Base-by-base conservation (phyloP, 2,888 invertebrate species). In the Aricia artaxerxes region DNA sequence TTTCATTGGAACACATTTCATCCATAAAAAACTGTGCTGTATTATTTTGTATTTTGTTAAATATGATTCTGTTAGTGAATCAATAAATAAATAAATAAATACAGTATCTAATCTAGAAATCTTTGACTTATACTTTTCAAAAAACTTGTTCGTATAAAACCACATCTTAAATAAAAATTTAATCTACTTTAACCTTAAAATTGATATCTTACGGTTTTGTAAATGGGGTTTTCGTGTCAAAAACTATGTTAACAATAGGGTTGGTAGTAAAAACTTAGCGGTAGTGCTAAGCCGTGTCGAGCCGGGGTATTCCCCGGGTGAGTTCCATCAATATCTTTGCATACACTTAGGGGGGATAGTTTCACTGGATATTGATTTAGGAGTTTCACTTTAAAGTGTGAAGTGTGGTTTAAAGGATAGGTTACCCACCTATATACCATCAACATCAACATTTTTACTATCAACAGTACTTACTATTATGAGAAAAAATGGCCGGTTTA, bases 281-380 rank as follows among this genome's bases (percentile, higher is more conserved):
- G 35, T 92, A 95, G 95, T 95, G 95, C 94, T 91, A 93, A 93
- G 92, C 89, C 94, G 91, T 95, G 95, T 95, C 82, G 94, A 88
- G 94, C 91, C 92, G 87, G 73, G 64, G 84, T 89, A 92, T 93
- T 94, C 94, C 95, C 92, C 82, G 88, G 89, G 90, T 86, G 88
- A 86, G 85, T 81, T 94, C 94, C 94, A 94, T 95, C 95, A 94
- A 95, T 95, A 94, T 91, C 90, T 93, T 93, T 93, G 93, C 94
- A 94, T 94, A 93, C 85, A 84, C 75, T 78, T 79, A 78, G 78
- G 78, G 24, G 78, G 76, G 82, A 83, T 84, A 85, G 85, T 85
- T 87, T 86, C 83, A 80, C 49, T 77, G 78, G 24, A 61, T 79
- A 57, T 78, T 78, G 69, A 69, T 69, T 69, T 35, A 69, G 69